phyloP scores from a whole-genome alignment of 2,797 vertebrate genomes.

The Aldrovandia affinis region DNA sequence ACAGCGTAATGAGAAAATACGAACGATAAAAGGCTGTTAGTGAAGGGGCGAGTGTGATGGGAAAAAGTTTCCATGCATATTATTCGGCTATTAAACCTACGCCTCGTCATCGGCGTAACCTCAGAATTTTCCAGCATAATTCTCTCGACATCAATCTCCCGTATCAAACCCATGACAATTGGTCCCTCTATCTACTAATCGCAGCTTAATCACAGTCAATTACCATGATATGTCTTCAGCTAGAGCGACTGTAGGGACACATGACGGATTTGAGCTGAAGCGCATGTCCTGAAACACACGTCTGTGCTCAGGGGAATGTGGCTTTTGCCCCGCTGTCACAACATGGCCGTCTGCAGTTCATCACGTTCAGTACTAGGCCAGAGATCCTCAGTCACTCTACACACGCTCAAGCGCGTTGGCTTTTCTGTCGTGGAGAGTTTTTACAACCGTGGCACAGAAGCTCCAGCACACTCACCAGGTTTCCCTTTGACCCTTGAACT shows the following conservation, averaged over 20 bases:
- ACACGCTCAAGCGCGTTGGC: not conserved
- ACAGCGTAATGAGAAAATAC: no score
- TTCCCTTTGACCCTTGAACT: slow-evolving; percentile 84
- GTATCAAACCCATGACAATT: not conserved
- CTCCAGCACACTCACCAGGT: slow-evolving; percentile 71
- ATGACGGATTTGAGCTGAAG: not conserved
- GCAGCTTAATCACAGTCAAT: not conserved
- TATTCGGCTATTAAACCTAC: not conserved
- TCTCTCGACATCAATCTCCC: no score
- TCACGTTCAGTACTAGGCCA: not conserved
- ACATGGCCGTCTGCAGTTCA: not conserved
- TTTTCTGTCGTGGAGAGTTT: not conserved
- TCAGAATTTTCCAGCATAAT: no score
- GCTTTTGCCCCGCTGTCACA: not conserved
- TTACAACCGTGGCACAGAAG: not conserved
- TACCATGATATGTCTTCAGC: not conserved
- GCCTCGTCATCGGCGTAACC: not conserved
- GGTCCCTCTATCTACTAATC: not conserved
- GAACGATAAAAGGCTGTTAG: no score
- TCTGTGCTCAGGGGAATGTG: not conserved
- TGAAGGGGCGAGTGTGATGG: not conserved
- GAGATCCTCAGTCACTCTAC: not conserved
- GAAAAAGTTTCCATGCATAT: not conserved
- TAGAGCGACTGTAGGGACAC: not conserved
- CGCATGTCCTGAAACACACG: not conserved